Percentiles rank a stretch among this genome's conserved stretches.
phyloP scores from a whole-genome alignment of 2,113 vertebrate genomes.

The Bubalus kerabau region DNA sequence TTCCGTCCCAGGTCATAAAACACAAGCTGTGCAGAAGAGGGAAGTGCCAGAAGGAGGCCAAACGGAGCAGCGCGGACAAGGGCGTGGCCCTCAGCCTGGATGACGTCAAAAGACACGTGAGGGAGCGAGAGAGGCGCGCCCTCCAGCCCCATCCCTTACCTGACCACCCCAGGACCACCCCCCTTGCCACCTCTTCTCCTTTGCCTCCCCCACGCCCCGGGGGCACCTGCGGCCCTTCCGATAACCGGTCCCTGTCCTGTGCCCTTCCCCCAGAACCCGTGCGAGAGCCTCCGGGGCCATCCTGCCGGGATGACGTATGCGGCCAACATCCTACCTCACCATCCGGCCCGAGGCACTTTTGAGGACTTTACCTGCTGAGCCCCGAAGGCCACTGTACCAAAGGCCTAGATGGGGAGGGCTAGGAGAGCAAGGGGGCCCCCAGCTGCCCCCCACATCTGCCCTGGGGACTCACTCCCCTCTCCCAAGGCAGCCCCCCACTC shows the following conservation, averaged over 20 bases:
- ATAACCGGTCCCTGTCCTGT: neutral
- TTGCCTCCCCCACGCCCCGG: neutral
- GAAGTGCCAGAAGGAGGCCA: conserved; percentile 91
- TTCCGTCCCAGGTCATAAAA: conserved; percentile 89
- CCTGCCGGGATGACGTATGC: conserved; percentile 93
- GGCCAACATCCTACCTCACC: conserved; percentile 99
- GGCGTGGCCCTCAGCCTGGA: conserved; percentile 96
- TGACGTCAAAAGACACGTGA: conserved; percentile 97
- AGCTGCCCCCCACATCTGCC: neutral
- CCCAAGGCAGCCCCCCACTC: conserved; percentile 42
- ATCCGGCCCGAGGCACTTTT: conserved; percentile 95
- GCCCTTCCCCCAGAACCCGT: conserved; percentile 85
- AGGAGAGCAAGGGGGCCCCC: conserved; percentile 31
- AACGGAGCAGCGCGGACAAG: conserved; percentile 94
- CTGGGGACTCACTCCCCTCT: conserved; percentile 43
- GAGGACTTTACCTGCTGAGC: conserved; percentile 98
- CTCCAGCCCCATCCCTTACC: neutral
- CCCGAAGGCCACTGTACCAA: conserved; percentile 67
- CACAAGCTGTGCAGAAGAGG: conserved; percentile 92
- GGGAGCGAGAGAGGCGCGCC: conserved; percentile 49
- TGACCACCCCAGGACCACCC: neutral
- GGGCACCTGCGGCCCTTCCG: fast-evolving
- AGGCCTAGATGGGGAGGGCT: conserved; percentile 67
- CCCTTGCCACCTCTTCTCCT: neutral
- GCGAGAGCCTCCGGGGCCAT: conserved; percentile 91